Evolutionary conservation across 2,113 vertebrate species (phyloP), one percentile per base, ranked within the genome.

Genomic region (Thymallus thymallus): DNA sequence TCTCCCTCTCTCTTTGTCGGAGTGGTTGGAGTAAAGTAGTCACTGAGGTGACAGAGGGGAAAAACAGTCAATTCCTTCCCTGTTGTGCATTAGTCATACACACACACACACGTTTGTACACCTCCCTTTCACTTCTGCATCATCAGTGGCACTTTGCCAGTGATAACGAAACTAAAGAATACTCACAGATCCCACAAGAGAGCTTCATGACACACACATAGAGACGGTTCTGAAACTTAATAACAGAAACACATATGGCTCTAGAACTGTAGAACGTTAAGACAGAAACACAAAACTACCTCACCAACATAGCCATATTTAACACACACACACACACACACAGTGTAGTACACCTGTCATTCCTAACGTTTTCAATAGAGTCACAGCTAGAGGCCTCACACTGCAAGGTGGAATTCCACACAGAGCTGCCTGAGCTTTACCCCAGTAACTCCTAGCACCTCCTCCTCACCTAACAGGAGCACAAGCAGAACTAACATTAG

Each of bases 321-420:
- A 14, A 29, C 62, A 73, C 41, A 73, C 60, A 73, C 41, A 73
- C 60, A 29, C 62, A 73, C 41, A 73, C 60, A n/a, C 35, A 41
- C 35, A 7, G 35, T 10, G 35, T 41, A 9, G 9, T 41, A 41
- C 35, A 41, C 35, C 35, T 3, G 35, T 9, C 35, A 3, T 10
- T 41, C 32, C 32, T 32, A 32, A 5, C 35, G 35, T 7, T 41
- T 9, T 41, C 35, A 7, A 41, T 41, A 41, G 35, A 41, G 35
- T 41, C 48, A 51, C 48, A 14, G 4, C 41, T 51, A 61, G 30
- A 65, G 6, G 30, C 48, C 80, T 85, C 73, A 77, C 79, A 48
- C 56, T 41, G 16, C 56, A 23, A 1, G 24, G 74, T 55, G 76
- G 82, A 82, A 88, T 85, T 84, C 79, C 83, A 84, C 88, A 87